Percentiles rank a stretch among this genome's conserved stretches.
These are phyloP conservation scores for Chaetoderma sp. DNA, from an alignment of 2,888 invertebrate genomes.

Conservation along the genomic window DNA sequence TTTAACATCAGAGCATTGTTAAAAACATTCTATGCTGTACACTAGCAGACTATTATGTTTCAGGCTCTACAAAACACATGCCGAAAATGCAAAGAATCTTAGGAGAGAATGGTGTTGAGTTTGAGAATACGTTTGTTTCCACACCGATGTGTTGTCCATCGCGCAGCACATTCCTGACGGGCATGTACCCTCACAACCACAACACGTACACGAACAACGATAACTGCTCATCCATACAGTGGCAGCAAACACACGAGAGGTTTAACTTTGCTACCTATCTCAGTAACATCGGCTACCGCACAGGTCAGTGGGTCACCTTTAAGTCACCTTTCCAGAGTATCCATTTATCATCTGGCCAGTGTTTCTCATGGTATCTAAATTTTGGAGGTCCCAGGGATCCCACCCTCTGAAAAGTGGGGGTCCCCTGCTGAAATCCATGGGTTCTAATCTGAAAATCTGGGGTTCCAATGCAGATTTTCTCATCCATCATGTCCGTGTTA, in stretches of 20 bases:
- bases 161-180: slow-evolving; percentile 91
- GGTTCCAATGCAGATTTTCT: too few species aligned
- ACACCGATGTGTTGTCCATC: slow-evolving; percentile 99
- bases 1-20: too few species aligned
- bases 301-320: slow-evolving; percentile 69
- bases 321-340: too few species aligned
- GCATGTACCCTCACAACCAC: slow-evolving; percentile 93
- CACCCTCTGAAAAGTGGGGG: too few species aligned
- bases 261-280: slow-evolving; percentile 93
- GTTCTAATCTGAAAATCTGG: too few species aligned
- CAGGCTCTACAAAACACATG: slow-evolving; percentile 93
- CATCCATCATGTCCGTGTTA: too few species aligned
- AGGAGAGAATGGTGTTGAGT: slow-evolving; percentile 91
- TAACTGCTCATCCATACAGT: slow-evolving; percentile 94
- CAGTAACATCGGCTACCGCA: slow-evolving; percentile 91
- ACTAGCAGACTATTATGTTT: slow-evolving; percentile 17
- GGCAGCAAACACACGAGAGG: slow-evolving; percentile 94
- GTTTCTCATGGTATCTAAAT: too few species aligned
- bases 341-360: too few species aligned
- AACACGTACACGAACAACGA: slow-evolving; percentile 98
- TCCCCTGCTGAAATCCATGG: too few species aligned
- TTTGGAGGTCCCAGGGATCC: too few species aligned
- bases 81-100: slow-evolving; percentile 89
- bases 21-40: too few species aligned
- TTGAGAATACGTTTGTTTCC: slow-evolving; percentile 95